Conservation (phyloP, 2,888 invertebrate species). For the Laothoe populi region DNA sequence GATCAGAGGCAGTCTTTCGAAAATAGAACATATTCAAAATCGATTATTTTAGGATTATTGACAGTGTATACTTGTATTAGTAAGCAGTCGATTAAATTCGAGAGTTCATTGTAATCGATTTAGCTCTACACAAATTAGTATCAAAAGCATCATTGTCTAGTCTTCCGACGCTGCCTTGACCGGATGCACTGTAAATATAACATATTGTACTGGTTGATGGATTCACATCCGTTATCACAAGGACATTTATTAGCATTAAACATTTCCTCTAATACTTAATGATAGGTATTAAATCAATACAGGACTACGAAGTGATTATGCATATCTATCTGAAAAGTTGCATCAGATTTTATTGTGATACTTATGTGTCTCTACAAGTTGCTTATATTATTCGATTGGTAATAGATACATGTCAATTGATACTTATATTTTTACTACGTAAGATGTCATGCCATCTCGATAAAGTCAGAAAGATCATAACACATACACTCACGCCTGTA, state of each 20-base stretch:
- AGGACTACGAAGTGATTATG: not conserved
- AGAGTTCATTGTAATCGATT: slow-evolving; percentile 2
- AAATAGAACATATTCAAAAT: not conserved
- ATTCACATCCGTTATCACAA: not conserved
- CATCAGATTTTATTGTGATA: not conserved
- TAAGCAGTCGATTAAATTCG: not conserved
- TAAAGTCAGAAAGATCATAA: too few relatives aligned
- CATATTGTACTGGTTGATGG: not conserved
- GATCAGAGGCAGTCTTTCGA: too few relatives aligned
- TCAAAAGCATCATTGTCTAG: slow-evolving; percentile 6
- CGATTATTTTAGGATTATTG: not conserved
- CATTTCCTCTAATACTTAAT: not conserved
- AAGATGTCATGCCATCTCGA: too few relatives aligned
- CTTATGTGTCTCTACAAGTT: too few relatives aligned
- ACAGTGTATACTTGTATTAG: not conserved
- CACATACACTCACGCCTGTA: too few relatives aligned
- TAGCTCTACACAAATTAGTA: not conserved
- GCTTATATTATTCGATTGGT: too few relatives aligned
- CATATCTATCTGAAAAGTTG: not conserved
- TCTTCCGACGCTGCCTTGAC: not conserved
- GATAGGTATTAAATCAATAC: not conserved
- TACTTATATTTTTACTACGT: too few relatives aligned
- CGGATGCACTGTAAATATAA: not conserved
- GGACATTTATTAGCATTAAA: not conserved
- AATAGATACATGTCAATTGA: too few relatives aligned